Conservation (phyloP, 2,797 vertebrate genomes). For the Muscicapa comitata region DNA sequence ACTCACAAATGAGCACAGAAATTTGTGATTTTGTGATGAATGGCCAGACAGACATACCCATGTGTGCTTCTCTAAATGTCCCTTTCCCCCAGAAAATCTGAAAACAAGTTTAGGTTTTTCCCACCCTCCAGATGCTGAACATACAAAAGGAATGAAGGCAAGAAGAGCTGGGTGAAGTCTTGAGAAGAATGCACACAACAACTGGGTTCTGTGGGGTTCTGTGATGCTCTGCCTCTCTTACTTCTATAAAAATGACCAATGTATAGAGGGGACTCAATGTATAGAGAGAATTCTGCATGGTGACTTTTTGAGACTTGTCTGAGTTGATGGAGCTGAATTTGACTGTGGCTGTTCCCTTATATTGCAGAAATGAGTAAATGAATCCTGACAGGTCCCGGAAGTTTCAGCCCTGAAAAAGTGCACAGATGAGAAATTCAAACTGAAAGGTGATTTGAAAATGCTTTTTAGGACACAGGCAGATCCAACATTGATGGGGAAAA, state of each 20-base stretch:
- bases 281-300: not conserved
- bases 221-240: not conserved
- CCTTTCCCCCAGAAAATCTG: not conserved
- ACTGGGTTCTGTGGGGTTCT: not conserved
- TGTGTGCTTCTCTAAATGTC: not conserved
- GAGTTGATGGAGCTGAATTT: not conserved
- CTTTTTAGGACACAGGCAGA: not conserved
- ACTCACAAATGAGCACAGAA: not conserved
- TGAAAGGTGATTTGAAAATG: slow-evolving; percentile 41
- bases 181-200: not conserved
- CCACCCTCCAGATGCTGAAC: not conserved
- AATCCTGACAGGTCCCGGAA: not conserved
- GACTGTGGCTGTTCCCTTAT: not conserved
- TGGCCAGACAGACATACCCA: not conserved
- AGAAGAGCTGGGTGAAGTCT: not conserved
- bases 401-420: not conserved
- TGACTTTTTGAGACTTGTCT: not conserved
- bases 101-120: not conserved
- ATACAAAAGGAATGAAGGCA: not conserved
- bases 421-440: not conserved
- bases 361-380: not conserved
- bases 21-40: not conserved
- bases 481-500: not conserved
- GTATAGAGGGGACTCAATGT: not conserved
- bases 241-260: not conserved